phyloP scores from a whole-genome alignment of 2,888 invertebrate genomes.

The Scaptomyza polygonia region DNA sequence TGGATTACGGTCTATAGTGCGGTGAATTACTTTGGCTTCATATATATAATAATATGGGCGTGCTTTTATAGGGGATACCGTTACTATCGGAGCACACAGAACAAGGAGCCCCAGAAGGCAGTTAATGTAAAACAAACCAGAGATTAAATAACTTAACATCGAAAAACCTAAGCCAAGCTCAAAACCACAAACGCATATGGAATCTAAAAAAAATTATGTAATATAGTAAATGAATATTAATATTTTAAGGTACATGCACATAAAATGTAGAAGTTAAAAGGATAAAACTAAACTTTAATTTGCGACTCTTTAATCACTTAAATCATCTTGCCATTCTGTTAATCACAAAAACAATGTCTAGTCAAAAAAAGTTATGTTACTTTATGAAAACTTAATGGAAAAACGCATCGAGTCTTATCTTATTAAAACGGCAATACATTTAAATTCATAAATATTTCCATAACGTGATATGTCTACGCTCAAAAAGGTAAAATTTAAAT shows the following conservation, averaged over 20 bases:
- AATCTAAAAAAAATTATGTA: not conserved
- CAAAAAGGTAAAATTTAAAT: too few species aligned
- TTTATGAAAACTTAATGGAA: slow-evolving; percentile 15
- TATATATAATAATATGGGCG: slow-evolving; percentile 88
- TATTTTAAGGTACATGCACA: not conserved
- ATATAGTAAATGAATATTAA: slow-evolving; percentile 3
- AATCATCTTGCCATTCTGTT: slow-evolving; percentile 34
- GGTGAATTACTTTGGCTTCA: slow-evolving; percentile 89
- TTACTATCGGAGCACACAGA: slow-evolving; percentile 4
- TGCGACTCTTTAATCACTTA: slow-evolving; percentile 26
- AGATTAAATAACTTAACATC: slow-evolving; percentile 25
- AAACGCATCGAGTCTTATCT: slow-evolving; percentile 52
- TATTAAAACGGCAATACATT: slow-evolving; percentile 49
- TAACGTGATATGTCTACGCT: too few species aligned
- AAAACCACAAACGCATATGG: not conserved
- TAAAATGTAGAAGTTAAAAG: slow-evolving; percentile 1
- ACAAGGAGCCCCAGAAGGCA: slow-evolving; percentile 1
- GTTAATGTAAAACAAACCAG: slow-evolving; percentile 35
- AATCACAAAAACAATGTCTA: slow-evolving; percentile 42
- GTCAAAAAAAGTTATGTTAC: slow-evolving; percentile 44
- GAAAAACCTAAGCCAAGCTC: not conserved
- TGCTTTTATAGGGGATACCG: slow-evolving; percentile 59
- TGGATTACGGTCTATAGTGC: slow-evolving; percentile 88
- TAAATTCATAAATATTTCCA: not conserved
- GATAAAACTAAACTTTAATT: slow-evolving; percentile 14